Evolutionary conservation across 1,140 invertebrate genomes (phyloP).

Genomic region (Pinna nobilis): DNA sequence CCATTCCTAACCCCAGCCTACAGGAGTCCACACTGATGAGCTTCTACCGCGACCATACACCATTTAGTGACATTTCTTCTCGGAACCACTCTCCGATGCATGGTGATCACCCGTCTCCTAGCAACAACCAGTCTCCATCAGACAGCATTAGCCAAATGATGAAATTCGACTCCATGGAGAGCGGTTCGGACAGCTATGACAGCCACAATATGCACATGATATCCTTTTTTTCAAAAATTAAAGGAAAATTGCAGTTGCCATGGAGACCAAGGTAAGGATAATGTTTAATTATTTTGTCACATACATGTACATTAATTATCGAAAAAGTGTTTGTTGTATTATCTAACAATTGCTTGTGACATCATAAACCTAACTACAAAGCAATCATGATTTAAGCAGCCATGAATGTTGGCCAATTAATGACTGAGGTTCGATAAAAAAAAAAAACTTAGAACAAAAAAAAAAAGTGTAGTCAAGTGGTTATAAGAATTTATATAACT

Average conservation of each 20-base stretch:
- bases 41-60: conserved; percentile 82
- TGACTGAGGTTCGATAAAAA: no score
- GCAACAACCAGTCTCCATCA: conserved; percentile 50
- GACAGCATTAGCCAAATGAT: conserved; percentile 56
- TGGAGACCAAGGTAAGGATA: not conserved
- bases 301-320: not conserved
- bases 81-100: conserved; percentile 57
- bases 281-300: not conserved
- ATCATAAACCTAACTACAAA: not conserved
- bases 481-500: no score
- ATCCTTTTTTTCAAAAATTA: conserved; percentile 71
- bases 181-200: conserved; percentile 49
- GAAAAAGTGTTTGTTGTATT: not conserved
- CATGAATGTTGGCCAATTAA: no score
- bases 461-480: no score
- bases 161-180: conserved; percentile 61
- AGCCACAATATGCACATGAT: conserved; percentile 69
- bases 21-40: conserved; percentile 90
- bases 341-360: not conserved
- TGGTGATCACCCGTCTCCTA: conserved; percentile 60
- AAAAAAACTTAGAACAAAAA: no score
- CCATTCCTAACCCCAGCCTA: conserved; percentile 95
- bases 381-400: no score
- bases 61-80: conserved; percentile 69
- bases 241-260: no score